A percentile compares a stretch with the other conserved stretches of the same genome.
Conservation (phyloP, 2,113 vertebrate species). For the Oreamnos americanus region DNA sequence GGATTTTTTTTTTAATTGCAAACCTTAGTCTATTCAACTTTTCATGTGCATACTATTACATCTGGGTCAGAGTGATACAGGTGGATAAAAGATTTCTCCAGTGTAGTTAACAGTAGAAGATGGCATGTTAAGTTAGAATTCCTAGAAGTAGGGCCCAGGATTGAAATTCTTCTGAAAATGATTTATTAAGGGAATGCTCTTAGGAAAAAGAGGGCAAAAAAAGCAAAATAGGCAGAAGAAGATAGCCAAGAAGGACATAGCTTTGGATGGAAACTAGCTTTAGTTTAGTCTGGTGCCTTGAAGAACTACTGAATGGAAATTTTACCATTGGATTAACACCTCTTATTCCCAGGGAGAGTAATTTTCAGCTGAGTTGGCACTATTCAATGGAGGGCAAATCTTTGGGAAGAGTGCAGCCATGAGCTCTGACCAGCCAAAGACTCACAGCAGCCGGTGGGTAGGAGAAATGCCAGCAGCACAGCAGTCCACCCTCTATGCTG, state of each 20-base stretch:
- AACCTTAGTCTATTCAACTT: neutral
- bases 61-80: neutral
- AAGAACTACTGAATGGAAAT: neutral
- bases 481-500: neutral
- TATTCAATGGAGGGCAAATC: neutral
- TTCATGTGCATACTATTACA: neutral
- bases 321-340: neutral
- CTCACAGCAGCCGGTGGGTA: neutral
- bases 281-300: neutral
- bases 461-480: fast-evolving
- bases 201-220: neutral
- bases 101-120: neutral
- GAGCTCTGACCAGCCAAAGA: neutral
- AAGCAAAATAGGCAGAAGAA: neutral
- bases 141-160: neutral
- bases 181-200: neutral
- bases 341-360: neutral
- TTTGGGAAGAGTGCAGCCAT: neutral
- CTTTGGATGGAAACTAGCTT: neutral
- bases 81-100: neutral
- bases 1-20: neutral
- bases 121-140: neutral
- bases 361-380: neutral
- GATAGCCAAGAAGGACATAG: neutral
- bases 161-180: neutral